phyloP scores from a whole-genome alignment of 2,113 vertebrate species.

The Chinchilla lanigera region DNA sequence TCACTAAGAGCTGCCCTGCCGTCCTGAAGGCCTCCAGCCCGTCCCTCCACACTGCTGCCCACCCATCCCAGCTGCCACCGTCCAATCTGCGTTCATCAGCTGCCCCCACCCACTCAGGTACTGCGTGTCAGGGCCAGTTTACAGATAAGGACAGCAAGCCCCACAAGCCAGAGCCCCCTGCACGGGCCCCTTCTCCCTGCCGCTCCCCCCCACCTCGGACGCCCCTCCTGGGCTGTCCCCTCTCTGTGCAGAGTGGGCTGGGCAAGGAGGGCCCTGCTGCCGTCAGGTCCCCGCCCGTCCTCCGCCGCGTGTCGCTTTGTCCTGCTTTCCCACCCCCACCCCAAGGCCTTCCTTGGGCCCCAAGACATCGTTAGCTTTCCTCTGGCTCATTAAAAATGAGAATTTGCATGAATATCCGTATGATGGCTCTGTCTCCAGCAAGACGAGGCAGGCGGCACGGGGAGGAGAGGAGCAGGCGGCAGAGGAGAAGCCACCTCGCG shows the following conservation, averaged over 20 bases:
- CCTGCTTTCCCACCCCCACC: background rate
- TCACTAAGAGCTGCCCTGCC: background rate
- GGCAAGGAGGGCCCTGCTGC: no score
- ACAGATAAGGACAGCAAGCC: background rate
- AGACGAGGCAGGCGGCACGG: background rate
- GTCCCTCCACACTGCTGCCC: background rate
- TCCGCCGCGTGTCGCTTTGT: background rate
- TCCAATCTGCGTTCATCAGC: background rate
- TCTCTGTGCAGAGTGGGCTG: background rate
- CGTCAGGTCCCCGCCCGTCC: background rate
- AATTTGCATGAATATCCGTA: slow-evolving; percentile 68
- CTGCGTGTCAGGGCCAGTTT: background rate
- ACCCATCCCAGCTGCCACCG: background rate
- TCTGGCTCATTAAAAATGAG: slow-evolving; percentile 73
- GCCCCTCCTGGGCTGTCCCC: background rate
- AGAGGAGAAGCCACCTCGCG: background rate
- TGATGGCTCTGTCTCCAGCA: slow-evolving; percentile 29
- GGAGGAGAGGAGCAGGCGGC: fast-evolving
- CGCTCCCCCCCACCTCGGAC: background rate
- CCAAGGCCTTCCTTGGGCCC: slow-evolving; percentile 43
- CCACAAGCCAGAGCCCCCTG: background rate
- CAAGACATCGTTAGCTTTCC: slow-evolving; percentile 57
- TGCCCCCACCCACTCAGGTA: background rate
- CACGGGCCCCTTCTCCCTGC: background rate
- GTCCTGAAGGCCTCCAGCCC: background rate